These are phyloP conservation scores for Silvanus unidentatus DNA, from an alignment of 2,888 invertebrate genomes.

Conservation along the genomic window DNA sequence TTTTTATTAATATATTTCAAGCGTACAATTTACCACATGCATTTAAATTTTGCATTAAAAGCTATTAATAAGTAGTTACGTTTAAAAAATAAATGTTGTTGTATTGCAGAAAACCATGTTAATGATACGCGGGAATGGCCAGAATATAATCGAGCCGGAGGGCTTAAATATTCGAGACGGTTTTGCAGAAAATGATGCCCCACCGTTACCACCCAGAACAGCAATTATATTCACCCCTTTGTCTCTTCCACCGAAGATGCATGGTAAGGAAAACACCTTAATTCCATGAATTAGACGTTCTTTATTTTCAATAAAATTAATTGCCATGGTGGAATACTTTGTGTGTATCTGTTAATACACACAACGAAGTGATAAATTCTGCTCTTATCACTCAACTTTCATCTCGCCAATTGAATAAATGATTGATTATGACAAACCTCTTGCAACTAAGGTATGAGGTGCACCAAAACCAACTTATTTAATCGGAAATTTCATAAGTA, in stretches of 20 bases:
- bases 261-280: constrained; percentile 33
- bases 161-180: constrained; percentile 9
- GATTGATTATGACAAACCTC: too few species aligned
- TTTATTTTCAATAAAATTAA: too few species aligned
- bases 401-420: too few species aligned
- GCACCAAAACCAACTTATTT: too few species aligned
- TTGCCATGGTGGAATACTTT: too few species aligned
- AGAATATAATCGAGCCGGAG: constrained; percentile 8
- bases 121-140: constrained; percentile 24
- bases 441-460: too few species aligned
- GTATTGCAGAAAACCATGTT: constrained; percentile 29
- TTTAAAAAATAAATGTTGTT: neutral
- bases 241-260: constrained; percentile 26
- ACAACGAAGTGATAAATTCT: too few species aligned
- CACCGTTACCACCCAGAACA: constrained; percentile 38
- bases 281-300: too few species aligned
- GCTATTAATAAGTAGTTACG: neutral
- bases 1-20: constrained; percentile 4
- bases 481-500: too few species aligned
- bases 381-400: too few species aligned
- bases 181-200: constrained; percentile 23
- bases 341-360: too few species aligned
- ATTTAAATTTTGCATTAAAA: neutral
- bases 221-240: constrained; percentile 38
- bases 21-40: constrained; percentile 5